Percentiles rank a stretch among this genome's conserved stretches.
These are phyloP conservation scores for Helostoma temminkii DNA, from an alignment of 2,797 vertebrate genomes.

Conservation along the genomic window DNA sequence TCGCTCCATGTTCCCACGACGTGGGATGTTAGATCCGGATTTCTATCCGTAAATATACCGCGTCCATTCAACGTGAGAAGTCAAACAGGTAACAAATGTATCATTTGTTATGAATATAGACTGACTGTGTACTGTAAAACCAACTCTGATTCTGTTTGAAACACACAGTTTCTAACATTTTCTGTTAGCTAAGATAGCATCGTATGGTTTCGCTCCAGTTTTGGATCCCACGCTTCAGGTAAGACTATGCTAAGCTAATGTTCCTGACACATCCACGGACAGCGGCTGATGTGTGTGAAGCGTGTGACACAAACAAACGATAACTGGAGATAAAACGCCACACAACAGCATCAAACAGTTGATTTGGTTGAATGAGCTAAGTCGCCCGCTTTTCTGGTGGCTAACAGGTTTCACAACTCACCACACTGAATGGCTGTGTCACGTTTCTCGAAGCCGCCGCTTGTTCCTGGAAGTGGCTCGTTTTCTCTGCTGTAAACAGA, in stretches of 20 bases:
- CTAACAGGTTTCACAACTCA: constrained; percentile 49
- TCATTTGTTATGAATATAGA: neutral
- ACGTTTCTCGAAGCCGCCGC: constrained; percentile 36
- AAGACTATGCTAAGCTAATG: neutral
- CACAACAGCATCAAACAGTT: fast-evolving
- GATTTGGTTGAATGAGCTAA: too few relatives aligned
- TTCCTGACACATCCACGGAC: fast-evolving
- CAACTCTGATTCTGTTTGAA: neutral
- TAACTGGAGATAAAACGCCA: neutral
- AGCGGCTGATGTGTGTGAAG: fast-evolving
- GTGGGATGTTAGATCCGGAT: neutral
- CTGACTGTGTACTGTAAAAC: neutral
- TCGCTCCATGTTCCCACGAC: neutral
- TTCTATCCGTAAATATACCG: too few relatives aligned
- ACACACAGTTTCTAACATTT: neutral
- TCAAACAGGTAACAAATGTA: neutral
- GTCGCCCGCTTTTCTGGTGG: too few relatives aligned
- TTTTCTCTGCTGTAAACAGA: neutral
- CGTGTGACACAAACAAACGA: fast-evolving
- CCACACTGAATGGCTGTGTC: constrained; percentile 82
- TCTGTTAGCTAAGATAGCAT: neutral
- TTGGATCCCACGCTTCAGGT: constrained; percentile 7
- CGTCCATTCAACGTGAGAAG: neutral
- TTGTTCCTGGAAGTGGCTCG: neutral
- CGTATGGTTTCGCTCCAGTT: constrained; percentile 67